These are phyloP conservation scores for Amorpha juglandis DNA, from an alignment of 2,888 invertebrate species.

Conservation along the genomic window DNA sequence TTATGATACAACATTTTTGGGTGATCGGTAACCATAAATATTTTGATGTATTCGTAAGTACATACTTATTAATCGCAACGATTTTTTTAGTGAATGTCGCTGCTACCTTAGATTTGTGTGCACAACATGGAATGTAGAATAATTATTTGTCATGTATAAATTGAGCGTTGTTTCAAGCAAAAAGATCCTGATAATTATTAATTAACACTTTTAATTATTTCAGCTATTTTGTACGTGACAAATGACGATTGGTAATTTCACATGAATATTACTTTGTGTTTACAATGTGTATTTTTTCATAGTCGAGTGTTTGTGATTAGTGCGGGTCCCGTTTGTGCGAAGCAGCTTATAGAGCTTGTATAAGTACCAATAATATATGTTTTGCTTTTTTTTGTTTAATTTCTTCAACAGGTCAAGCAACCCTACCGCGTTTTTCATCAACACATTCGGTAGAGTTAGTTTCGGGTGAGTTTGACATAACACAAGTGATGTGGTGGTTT, in stretches of 20 bases:
- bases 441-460: slow-evolving; percentile 88
- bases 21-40: slow-evolving; percentile 56
- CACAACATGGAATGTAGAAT: slow-evolving; percentile 49
- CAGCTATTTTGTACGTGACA: slow-evolving; percentile 45
- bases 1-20: slow-evolving; percentile 42
- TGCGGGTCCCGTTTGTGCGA: slow-evolving; percentile 65
- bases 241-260: slow-evolving; percentile 42
- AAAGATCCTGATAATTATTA: background rate
- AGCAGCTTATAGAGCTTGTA: slow-evolving; percentile 70
- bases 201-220: background rate
- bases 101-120: slow-evolving; percentile 52
- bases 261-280: slow-evolving; percentile 42
- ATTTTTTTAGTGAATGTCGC: slow-evolving; percentile 61
- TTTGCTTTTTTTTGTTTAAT: slow-evolving; percentile 82
- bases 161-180: slow-evolving; percentile 28
- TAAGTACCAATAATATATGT: slow-evolving; percentile 66
- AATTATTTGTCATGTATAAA: slow-evolving; percentile 56
- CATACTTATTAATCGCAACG: slow-evolving; percentile 48
- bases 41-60: slow-evolving; percentile 44
- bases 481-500: slow-evolving; percentile 80
- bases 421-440: slow-evolving; percentile 88
- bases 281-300: slow-evolving; percentile 47
- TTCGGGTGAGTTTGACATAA: slow-evolving; percentile 88
- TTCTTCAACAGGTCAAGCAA: slow-evolving; percentile 89
- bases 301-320: slow-evolving; percentile 54